Percentiles rank a stretch among this genome's conserved stretches.
phyloP scores from a whole-genome alignment of 2,797 vertebrate species.

The Macropus fuliginosus region DNA sequence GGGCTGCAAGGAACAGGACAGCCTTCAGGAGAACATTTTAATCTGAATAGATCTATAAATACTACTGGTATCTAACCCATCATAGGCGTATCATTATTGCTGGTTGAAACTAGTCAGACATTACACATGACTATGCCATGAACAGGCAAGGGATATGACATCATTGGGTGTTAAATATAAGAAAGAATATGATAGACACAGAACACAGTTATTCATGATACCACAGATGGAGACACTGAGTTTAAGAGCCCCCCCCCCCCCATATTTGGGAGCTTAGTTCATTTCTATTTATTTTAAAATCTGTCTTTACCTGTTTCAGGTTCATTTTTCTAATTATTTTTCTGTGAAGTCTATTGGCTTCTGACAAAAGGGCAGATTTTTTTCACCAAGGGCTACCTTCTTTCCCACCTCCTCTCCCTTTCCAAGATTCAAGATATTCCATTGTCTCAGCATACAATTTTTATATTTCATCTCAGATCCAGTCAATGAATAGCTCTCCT shows the following conservation, averaged over 20 bases:
- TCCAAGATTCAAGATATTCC: background rate
- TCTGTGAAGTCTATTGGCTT: background rate
- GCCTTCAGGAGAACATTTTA: slow-evolving; percentile 24
- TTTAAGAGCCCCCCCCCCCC: background rate
- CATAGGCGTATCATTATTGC: background rate
- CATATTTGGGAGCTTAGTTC: background rate
- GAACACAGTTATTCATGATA: background rate
- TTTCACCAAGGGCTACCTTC: background rate
- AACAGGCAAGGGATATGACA: background rate
- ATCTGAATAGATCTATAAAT: slow-evolving; percentile 25
- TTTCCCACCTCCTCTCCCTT: background rate
- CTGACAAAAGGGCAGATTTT: background rate
- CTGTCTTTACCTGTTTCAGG: background rate
- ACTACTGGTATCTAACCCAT: background rate
- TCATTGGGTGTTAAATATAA: background rate
- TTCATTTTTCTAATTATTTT: background rate
- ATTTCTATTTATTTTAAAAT: background rate
- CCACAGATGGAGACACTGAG: background rate
- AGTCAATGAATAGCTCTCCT: background rate
- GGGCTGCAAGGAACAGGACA: background rate
- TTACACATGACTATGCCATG: background rate
- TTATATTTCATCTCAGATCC: background rate
- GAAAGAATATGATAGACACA: background rate
- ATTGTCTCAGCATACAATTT: background rate
- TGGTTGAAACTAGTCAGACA: background rate